phyloP scores from a whole-genome alignment of 2,113 vertebrate genomes.

The Poeciliopsis prolifica region DNA sequence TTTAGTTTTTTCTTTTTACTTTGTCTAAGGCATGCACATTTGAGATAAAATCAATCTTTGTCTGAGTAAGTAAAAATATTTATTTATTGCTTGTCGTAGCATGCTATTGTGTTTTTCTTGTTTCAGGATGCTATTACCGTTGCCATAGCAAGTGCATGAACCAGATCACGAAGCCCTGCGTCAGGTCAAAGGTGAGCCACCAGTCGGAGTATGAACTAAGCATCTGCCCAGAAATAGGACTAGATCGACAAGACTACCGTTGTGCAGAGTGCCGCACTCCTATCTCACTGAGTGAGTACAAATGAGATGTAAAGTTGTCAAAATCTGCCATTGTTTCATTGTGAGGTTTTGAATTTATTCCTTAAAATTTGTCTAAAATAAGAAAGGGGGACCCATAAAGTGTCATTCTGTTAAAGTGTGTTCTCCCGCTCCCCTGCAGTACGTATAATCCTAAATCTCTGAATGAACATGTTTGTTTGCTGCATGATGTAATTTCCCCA shows the following conservation, averaged over 20 bases:
- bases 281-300: slow-evolving; percentile 90
- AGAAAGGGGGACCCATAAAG: not conserved
- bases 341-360: not conserved
- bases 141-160: slow-evolving; percentile 98
- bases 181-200: slow-evolving; percentile 96
- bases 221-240: slow-evolving; percentile 93
- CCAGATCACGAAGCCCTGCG: slow-evolving; percentile 91
- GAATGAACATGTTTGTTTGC: not conserved
- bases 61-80: not conserved
- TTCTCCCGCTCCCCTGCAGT: not conserved
- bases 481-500: not conserved
- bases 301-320: not conserved
- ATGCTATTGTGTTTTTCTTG: slow-evolving; percentile 23
- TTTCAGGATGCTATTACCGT: slow-evolving; percentile 93
- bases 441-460: not conserved
- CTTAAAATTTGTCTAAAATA: not conserved
- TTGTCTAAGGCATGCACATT: not conserved
- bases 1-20: too few relatives aligned
- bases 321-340: not conserved
- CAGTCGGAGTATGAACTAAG: slow-evolving; percentile 94
- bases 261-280: slow-evolving; percentile 92
- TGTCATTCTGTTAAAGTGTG: not conserved
- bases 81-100: not conserved
- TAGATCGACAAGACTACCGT: slow-evolving; percentile 96
- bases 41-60: not conserved